Conservation (phyloP, 2,888 invertebrate genomes). For the Cactoblastis cactorum region DNA sequence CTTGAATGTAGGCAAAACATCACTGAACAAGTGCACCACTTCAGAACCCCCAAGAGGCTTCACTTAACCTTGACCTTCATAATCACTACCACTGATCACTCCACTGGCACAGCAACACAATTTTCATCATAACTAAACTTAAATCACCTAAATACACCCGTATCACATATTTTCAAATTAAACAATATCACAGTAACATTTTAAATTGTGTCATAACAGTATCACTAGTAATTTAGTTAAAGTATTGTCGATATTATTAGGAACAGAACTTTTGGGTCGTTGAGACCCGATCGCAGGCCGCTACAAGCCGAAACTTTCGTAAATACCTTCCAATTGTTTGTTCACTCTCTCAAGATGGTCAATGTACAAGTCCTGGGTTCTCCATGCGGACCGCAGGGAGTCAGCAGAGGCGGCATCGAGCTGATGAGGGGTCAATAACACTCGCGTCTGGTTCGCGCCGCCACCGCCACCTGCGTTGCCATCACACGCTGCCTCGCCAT, state of each 20-base stretch:
- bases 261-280: conserved; percentile 62
- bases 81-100: conserved; percentile 60
- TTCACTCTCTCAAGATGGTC: conserved; percentile 86
- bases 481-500: conserved; percentile 67
- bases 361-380: conserved; percentile 87
- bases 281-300: conserved; percentile 57
- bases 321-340: conserved; percentile 89
- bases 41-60: conserved; percentile 41
- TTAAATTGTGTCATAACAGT: conserved; percentile 51
- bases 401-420: conserved; percentile 81
- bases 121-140: conserved; percentile 53
- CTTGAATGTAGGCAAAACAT: conserved; percentile 31
- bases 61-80: conserved; percentile 39
- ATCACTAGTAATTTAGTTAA: conserved; percentile 75
- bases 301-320: conserved; percentile 75
- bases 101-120: conserved; percentile 59
- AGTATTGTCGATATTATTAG: conserved; percentile 74
- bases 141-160: conserved; percentile 70
- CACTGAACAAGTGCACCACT: conserved; percentile 56
- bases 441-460: conserved; percentile 74
- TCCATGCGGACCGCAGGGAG: conserved; percentile 85
- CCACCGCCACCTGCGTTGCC: conserved; percentile 66
- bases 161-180: conserved; percentile 64
- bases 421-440: conserved; percentile 82
- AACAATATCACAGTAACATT: conserved; percentile 64